These are phyloP conservation scores for Mesorhabditis spiculigera DNA, from an alignment of 2,888 invertebrate species.

Conservation along the genomic window DNA sequence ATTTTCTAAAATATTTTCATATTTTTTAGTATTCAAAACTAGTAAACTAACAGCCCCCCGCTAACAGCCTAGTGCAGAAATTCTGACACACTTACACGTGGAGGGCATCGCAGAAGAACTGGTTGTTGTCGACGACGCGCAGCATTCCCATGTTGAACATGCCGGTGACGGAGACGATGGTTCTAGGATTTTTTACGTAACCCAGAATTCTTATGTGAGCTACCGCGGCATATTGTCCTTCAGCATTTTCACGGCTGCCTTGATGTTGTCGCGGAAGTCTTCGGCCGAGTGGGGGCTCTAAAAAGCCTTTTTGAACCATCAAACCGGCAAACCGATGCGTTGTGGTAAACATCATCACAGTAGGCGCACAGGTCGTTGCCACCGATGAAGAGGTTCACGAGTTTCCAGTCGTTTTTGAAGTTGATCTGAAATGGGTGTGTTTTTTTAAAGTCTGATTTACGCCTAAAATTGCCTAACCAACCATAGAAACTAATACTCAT, in stretches of 20 bases:
- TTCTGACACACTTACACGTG: slow-evolving; percentile 20
- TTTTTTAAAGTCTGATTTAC: background rate
- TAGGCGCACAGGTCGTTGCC: slow-evolving; percentile 49
- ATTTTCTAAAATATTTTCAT: too few species aligned
- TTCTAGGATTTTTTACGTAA: slow-evolving; percentile 13
- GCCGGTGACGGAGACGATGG: slow-evolving; percentile 43
- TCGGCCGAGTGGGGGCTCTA: slow-evolving; percentile 25
- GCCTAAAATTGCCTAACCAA: slow-evolving; percentile 26
- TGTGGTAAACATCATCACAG: slow-evolving; percentile 24
- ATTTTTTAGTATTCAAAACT: background rate
- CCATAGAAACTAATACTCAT: slow-evolving; percentile 25
- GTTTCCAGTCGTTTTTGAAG: slow-evolving; percentile 49
- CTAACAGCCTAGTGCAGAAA: too few species aligned
- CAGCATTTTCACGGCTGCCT: slow-evolving; percentile 35
- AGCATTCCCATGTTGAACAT: slow-evolving; percentile 48
- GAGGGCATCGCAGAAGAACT: slow-evolving; percentile 40
- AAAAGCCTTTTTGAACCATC: slow-evolving; percentile 7
- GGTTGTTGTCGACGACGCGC: slow-evolving; percentile 34
- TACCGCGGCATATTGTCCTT: slow-evolving; percentile 40
- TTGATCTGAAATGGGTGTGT: slow-evolving; percentile 21
- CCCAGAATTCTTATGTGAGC: background rate
- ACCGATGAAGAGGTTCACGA: slow-evolving; percentile 51
- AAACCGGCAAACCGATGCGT: background rate
- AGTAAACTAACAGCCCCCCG: background rate
- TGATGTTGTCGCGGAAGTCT: slow-evolving; percentile 32